These are phyloP conservation scores for Ondatra zibethicus DNA, from an alignment of 2,113 vertebrate species.

Conservation along the genomic window DNA sequence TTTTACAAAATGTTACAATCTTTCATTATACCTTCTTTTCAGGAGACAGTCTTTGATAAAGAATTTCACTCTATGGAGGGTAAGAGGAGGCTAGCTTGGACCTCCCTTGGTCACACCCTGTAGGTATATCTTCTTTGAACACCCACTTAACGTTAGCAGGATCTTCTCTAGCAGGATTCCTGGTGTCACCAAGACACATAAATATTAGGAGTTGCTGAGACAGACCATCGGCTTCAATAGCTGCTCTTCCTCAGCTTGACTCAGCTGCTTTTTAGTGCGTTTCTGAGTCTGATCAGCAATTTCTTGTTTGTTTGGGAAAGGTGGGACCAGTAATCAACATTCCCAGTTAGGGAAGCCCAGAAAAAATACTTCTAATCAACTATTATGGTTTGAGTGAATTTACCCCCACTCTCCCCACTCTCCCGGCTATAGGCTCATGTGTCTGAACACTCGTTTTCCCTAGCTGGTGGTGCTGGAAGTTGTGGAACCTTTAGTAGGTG, in stretches of 20 bases:
- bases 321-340: background rate
- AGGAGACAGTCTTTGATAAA: background rate
- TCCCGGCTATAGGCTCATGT: background rate
- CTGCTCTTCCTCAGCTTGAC: background rate
- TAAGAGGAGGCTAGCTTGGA: background rate
- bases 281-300: background rate
- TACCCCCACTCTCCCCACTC: rapidly evolving
- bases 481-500: background rate
- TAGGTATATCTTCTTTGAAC: background rate
- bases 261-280: background rate
- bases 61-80: background rate
- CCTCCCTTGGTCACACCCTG: background rate
- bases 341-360: background rate
- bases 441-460: background rate
- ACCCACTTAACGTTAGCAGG: background rate
- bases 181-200: background rate
- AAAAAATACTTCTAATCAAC: background rate
- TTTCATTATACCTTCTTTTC: background rate
- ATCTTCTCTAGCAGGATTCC: background rate
- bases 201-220: background rate
- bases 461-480: background rate
- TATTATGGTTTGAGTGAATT: background rate
- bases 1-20: background rate
- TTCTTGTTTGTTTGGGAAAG: background rate
- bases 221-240: background rate